Base-by-base conservation (phyloP, 2,888 invertebrate species). In the Polydrusus cervinus region DNA sequence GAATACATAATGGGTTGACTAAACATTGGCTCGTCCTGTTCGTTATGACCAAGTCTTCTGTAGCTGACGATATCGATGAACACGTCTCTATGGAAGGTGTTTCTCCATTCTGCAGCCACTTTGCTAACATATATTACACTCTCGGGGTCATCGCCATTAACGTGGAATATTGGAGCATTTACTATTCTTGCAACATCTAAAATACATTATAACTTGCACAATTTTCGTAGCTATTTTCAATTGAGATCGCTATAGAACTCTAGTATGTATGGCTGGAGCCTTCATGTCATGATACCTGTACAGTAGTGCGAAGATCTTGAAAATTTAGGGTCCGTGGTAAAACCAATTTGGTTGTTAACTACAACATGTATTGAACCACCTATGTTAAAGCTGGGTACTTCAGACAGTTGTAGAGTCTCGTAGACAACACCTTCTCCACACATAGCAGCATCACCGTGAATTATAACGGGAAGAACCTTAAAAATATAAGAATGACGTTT, bases 21-120 rank as follows among this genome's bases (percentile, higher is more conserved):
- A 88, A 98, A 98, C 95, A 96, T 96, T 0, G 98, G 98, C 87
- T 98, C 97, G 87, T 98, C 98, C 82, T 96, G 94, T 89, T 98
- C 98, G 88, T 98, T 98, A 91, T 98, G 98, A 0, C 98, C 98
- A 87, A 95, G 95, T 79, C 96, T 92, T 61, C 98, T 91, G 88
- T 98, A 98, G 83, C 94, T 93, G 1, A 98, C 96, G 88, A 97
- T 90, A 88, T 97, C 97, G 85, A 97, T 94, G 79, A 97, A 95
- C 51, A 95, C 94, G 87, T 97, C 97, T 86, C 97, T 97, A 88
- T 95, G 95, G 92, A 97, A 98, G 67, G 94, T 96, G 78, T 95
- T 91, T 78, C 98, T 90, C 95, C 95, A 97, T 87, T 97, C 96
- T 2, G 96, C 94, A 11, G 97, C 96, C 75, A 97, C 94, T 86